A percentile compares a stretch with the other conserved stretches of the same genome.
phyloP scores from a whole-genome alignment of 2,888 invertebrate species.

The Limnephilus lunatus region DNA sequence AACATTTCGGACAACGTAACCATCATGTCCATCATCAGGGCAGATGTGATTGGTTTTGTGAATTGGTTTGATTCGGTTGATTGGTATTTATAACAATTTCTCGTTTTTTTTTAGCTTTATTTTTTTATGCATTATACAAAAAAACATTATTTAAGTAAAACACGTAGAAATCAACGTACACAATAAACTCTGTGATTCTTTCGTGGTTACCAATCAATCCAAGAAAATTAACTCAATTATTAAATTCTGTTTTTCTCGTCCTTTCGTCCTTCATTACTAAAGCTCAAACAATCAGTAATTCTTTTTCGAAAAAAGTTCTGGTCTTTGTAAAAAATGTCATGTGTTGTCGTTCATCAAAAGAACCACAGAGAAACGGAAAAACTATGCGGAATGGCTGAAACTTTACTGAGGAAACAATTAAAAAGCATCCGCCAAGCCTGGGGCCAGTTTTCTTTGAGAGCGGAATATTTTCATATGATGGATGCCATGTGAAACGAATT shows the following conservation, averaged over 20 bases:
- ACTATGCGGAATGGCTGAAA: constrained; percentile 16
- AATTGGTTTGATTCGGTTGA: no score
- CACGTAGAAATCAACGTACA: no score
- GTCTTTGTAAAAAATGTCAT: constrained; percentile 2
- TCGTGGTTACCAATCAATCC: neutral
- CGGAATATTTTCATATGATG: constrained; percentile 26
- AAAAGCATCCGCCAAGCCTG: constrained; percentile 20
- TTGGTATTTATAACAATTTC: no score
- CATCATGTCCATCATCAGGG: no score
- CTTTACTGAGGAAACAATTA: constrained; percentile 38
- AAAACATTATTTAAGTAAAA: no score
- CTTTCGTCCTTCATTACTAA: neutral
- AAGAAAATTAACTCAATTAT: neutral
- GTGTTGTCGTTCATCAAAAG: neutral
- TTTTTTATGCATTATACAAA: no score
- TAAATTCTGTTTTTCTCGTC: neutral
- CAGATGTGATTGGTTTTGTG: no score
- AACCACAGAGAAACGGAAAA: constrained; percentile 12
- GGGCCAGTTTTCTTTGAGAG: constrained; percentile 8
- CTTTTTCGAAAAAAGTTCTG: neutral
- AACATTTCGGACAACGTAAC: no score
- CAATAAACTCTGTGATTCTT: neutral
- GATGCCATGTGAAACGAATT: neutral
- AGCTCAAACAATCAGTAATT: neutral
- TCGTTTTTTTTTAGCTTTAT: no score